Evolutionary conservation across 2,888 invertebrate species (phyloP).

Genomic region (Ornithoptera alexandrae): DNA sequence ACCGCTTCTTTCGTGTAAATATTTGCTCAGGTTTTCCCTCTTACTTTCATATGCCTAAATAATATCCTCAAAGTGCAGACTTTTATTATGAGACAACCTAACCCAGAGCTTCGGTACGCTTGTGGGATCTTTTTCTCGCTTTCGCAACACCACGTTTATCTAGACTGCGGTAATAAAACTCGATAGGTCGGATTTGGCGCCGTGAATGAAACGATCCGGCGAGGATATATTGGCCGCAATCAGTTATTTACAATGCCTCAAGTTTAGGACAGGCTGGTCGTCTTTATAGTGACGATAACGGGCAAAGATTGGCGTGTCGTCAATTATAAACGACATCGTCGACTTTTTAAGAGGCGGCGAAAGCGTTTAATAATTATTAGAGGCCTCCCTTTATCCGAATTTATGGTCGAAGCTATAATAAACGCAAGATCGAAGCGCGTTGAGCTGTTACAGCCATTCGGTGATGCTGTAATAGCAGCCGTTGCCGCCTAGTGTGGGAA

Average conservation of each 20-base stretch:
- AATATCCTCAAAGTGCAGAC: too few species aligned
- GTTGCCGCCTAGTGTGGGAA: slow-evolving; percentile 16
- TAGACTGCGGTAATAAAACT: slow-evolving; percentile 31
- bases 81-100: too few species aligned
- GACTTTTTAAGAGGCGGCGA: slow-evolving; percentile 48
- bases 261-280: slow-evolving; percentile 41
- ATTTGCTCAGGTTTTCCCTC: too few species aligned
- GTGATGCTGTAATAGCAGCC: slow-evolving; percentile 14
- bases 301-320: slow-evolving; percentile 52
- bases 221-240: slow-evolving; percentile 60
- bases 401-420: slow-evolving; percentile 24
- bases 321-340: slow-evolving; percentile 53
- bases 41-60: too few species aligned
- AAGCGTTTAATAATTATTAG: slow-evolving; percentile 39
- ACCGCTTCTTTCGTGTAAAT: too few species aligned
- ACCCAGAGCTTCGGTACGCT: too few species aligned
- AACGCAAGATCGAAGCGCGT: slow-evolving; percentile 21
- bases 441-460: slow-evolving; percentile 9
- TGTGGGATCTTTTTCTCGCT: slow-evolving; percentile 1
- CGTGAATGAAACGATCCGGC: slow-evolving; percentile 45
- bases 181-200: slow-evolving; percentile 28
- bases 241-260: slow-evolving; percentile 48
- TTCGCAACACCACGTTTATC: slow-evolving; percentile 20
- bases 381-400: slow-evolving; percentile 30
- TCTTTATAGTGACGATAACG: slow-evolving; percentile 46